phyloP scores from a whole-genome alignment of 2,797 vertebrate species.

The Alcedo quadribrachys region DNA sequence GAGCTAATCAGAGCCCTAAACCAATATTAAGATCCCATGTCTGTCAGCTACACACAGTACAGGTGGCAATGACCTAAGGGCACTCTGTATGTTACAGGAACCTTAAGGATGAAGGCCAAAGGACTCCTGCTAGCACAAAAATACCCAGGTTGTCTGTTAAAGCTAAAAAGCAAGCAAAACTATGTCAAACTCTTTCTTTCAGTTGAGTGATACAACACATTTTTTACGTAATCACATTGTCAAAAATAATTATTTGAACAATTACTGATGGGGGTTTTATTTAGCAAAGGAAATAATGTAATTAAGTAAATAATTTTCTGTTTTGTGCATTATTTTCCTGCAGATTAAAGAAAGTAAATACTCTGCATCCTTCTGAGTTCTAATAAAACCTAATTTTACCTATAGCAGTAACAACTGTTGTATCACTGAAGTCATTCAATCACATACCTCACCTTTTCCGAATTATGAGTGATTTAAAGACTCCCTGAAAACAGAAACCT shows the following conservation, averaged over 20 bases:
- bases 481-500: background rate
- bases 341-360: background rate
- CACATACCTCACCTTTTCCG: background rate
- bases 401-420: background rate
- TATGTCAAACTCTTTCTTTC: background rate
- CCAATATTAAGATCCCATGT: rapidly evolving
- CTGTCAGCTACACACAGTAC: background rate
- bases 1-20: background rate
- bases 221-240: background rate
- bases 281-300: background rate
- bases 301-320: background rate
- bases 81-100: background rate
- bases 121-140: background rate
- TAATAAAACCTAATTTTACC: background rate
- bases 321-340: background rate
- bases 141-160: background rate
- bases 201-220: background rate
- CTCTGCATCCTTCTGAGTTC: background rate
- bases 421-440: background rate
- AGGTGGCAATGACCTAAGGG: background rate
- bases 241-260: background rate
- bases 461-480: background rate
- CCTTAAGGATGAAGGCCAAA: background rate
- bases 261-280: background rate
- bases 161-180: background rate